Conservation (phyloP, 2,797 vertebrate species). For the Betta splendens region DNA sequence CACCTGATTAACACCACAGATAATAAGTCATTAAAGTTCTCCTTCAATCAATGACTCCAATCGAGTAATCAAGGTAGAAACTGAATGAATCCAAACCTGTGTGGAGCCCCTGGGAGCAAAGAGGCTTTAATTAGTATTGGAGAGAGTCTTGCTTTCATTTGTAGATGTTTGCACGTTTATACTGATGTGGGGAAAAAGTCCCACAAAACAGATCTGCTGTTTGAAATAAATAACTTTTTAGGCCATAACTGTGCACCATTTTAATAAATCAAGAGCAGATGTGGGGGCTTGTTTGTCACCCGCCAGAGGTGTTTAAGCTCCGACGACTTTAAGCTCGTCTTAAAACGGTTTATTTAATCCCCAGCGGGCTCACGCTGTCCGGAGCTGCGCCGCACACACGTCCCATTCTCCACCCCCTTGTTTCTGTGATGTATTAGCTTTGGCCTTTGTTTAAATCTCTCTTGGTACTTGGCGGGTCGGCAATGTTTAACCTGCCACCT, state of each 20-base stretch:
- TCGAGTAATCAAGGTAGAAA: slow-evolving; percentile 75
- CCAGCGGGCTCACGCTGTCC: slow-evolving; percentile 9
- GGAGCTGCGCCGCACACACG: slow-evolving; percentile 18
- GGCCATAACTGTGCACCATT: slow-evolving; percentile 13
- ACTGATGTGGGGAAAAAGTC: slow-evolving; percentile 34
- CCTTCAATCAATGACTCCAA: slow-evolving; percentile 80
- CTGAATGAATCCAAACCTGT: slow-evolving; percentile 73
- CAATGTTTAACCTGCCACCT: slow-evolving; percentile 72
- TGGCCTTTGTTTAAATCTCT: slow-evolving; percentile 67
- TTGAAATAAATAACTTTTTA: slow-evolving; percentile 19
- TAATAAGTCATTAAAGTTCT: slow-evolving; percentile 82
- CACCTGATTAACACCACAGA: slow-evolving; percentile 82
- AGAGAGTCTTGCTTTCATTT: slow-evolving; percentile 58
- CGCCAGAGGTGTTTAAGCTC: slow-evolving; percentile 14
- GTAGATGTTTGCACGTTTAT: slow-evolving; percentile 44
- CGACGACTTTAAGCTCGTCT: slow-evolving; percentile 8
- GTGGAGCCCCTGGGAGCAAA: slow-evolving; percentile 55
- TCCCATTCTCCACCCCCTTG: slow-evolving; percentile 6
- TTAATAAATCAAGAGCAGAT: slow-evolving; percentile 27
- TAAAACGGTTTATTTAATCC: slow-evolving; percentile 28
- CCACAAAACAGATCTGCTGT: slow-evolving; percentile 10
- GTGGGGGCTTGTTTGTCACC: not conserved
- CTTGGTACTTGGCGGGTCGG: slow-evolving; percentile 62
- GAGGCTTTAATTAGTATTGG: slow-evolving; percentile 67
- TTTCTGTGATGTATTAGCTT: slow-evolving; percentile 49